Evolutionary conservation across 2,888 invertebrate species (phyloP).

Genomic region (Philopedon plagiatum): DNA sequence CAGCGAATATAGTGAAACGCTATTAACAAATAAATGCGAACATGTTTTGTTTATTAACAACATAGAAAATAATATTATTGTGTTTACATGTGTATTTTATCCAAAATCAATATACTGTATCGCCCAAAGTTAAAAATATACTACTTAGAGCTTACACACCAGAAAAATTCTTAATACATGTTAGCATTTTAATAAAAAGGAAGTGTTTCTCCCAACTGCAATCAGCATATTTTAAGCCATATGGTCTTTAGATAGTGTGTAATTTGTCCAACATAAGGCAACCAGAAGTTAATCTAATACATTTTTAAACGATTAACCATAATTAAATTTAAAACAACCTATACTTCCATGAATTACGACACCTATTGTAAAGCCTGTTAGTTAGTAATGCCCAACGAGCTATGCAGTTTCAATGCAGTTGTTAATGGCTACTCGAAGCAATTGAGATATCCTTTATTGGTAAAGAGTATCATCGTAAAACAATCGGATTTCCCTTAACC

Average conservation of each 20-base stretch:
- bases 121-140: no score
- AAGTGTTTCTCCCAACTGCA: not conserved
- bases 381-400: constrained; percentile 8
- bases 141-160: no score
- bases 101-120: no score
- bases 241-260: not conserved
- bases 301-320: not conserved
- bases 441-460: constrained; percentile 46
- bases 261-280: not conserved
- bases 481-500: constrained; percentile 42
- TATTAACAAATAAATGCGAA: no score
- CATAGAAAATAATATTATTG: no score
- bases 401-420: constrained; percentile 9
- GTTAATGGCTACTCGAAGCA: constrained; percentile 36
- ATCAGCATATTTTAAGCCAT: not conserved
- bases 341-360: not conserved
- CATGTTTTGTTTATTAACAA: no score
- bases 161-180: no score
- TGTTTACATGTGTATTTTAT: no score
- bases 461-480: constrained; percentile 35
- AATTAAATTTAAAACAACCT: not conserved
- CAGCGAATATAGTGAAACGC: no score
- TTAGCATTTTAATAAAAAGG: no score
- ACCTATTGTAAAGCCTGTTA: constrained; percentile 2
- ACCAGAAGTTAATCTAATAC: not conserved